Evolutionary conservation across 2,797 vertebrate genomes (phyloP), one percentile per base, ranked within the genome.

Genomic region (Chrosomus eos): DNA sequence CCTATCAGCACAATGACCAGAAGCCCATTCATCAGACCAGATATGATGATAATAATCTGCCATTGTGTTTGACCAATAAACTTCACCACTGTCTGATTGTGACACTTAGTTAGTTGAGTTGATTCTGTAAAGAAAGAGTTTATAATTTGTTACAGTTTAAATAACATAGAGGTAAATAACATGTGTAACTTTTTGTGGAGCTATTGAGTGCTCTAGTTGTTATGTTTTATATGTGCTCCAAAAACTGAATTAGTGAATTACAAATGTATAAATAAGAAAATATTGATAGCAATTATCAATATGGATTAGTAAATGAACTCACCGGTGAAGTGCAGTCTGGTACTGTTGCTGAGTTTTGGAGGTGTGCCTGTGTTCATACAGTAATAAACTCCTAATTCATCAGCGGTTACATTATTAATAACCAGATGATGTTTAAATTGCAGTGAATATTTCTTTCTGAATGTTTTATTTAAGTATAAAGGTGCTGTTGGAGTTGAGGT

Each of bases 321-420:
- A 82, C 80, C 68, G 2, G 1, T 78, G 68, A 55, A 67, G 33
- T 70, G 26, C 60, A 88, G 38, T 82, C 70, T 88, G 68, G 26
- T 64, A 33, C 82, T 71, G 21, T 16, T 36, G 51, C 82, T 75
- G 21, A 82, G 40, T 60, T 26, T 10, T 7, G 9, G 21, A 26
- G 48, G 40, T 16, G 43, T 2, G 0, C 1, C 0, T 21, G 16
- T 62, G 2, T 48, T 16, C 51, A 68, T 74, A 81, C 87, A 88
- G 55, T 40, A 80, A 85, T 88, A 88, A 40, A 80, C 55, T 85
- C 82, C 85, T 71, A 85, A 82, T 79, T 88, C 82, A 55, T 84
- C 70, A 23, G 28, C 28, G 0, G 62, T 31, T 0, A 64, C 62
- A 64, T 64, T 64, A 31, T 64, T 64, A 0, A 64, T 64, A 18